A percentile compares a stretch with the other conserved stretches of the same genome.
phyloP scores from a whole-genome alignment of 2,797 vertebrate genomes.

The Hephaestus fuliginosus region DNA sequence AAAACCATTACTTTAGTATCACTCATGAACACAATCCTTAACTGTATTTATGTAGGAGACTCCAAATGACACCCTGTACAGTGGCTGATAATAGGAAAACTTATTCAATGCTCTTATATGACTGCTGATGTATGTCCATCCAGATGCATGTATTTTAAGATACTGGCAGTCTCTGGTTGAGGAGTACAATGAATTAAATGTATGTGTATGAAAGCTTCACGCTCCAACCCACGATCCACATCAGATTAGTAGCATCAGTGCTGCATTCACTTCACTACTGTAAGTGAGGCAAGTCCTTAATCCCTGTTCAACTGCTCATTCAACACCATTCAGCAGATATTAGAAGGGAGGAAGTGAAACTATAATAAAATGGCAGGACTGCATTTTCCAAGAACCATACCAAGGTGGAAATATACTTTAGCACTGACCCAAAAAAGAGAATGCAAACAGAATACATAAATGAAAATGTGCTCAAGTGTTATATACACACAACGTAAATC shows the following conservation, averaged over 20 bases:
- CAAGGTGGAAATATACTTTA: background rate
- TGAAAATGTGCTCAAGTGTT: background rate
- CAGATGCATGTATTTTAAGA: background rate
- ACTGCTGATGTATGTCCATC: background rate
- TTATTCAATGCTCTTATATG: background rate
- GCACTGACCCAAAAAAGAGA: background rate
- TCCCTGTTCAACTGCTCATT: background rate
- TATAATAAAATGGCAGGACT: background rate
- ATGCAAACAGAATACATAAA: background rate
- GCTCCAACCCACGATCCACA: background rate
- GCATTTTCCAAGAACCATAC: background rate
- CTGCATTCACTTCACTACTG: background rate
- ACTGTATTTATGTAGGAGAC: background rate
- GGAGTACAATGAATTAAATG: background rate
- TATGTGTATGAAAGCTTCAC: background rate
- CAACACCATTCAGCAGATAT: background rate
- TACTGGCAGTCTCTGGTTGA: background rate
- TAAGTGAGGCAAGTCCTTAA: background rate
- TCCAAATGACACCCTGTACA: conserved; percentile 4
- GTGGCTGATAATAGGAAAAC: background rate
- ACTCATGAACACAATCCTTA: conserved; percentile 1
- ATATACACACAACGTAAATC: background rate
- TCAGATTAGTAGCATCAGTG: background rate
- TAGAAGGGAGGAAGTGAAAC: background rate
- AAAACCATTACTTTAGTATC: conserved; percentile 17